Percentiles rank a stretch among this genome's conserved stretches.
These are phyloP conservation scores for Arvicanthis niloticus DNA, from an alignment of 2,113 vertebrate species.

Conservation along the genomic window DNA sequence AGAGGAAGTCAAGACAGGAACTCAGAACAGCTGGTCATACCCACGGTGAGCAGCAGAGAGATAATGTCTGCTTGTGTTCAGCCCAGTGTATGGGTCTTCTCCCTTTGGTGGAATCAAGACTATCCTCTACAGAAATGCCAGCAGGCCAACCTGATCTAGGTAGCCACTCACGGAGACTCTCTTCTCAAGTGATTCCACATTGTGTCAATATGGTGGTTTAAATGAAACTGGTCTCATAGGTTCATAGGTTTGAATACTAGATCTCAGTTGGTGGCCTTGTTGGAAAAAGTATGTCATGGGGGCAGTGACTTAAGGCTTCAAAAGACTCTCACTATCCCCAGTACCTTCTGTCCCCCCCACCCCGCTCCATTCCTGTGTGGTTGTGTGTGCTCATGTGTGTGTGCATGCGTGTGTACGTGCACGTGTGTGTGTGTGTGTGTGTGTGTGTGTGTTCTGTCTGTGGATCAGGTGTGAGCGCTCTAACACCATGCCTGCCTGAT, in stretches of 20 bases:
- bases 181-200: background rate
- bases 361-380: too few relatives aligned
- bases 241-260: background rate
- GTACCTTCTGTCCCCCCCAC: too few relatives aligned
- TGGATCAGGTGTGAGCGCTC: background rate
- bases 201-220: background rate
- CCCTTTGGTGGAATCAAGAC: too few relatives aligned
- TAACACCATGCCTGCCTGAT: background rate
- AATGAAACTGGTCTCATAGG: background rate
- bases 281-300: background rate
- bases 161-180: background rate
- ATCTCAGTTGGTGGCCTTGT: background rate
- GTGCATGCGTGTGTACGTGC: too few relatives aligned
- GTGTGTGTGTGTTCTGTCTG: background rate
- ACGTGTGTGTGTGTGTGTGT: too few relatives aligned
- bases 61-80: background rate
- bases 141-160: background rate
- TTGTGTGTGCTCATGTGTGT: too few relatives aligned
- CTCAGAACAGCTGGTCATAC: background rate
- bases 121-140: background rate
- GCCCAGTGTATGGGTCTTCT: background rate
- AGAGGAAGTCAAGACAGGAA: background rate
- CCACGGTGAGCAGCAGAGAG: background rate
- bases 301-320: background rate
- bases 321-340: background rate